Base-by-base conservation (phyloP, 2,113 vertebrate species). In the Maccullochella peelii region DNA sequence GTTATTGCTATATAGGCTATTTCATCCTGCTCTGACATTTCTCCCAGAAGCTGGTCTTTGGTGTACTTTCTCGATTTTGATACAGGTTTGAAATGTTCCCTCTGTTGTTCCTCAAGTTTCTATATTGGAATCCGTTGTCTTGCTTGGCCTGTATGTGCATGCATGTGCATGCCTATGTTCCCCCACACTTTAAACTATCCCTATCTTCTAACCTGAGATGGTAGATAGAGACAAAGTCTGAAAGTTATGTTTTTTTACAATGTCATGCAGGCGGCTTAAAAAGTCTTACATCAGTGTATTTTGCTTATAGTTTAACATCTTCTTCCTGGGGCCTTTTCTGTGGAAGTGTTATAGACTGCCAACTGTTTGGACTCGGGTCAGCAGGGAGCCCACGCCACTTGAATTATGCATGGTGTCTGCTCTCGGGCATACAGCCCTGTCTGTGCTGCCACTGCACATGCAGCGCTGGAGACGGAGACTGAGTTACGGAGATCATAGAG, bases 381-480 rank as follows among this genome's bases (percentile, higher is more conserved):
- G 84, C 86, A 77, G 85, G 80, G 87, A 88, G 75, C 73, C 69
- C n/a, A 15, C 80, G 74, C 69, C 7, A 8, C 65, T 92, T 95
- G 92, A 92, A 94, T 95, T 88, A 95, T 95, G 82, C 87, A 95
- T 88, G 55, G 25, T 10, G 83, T 77, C 79, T 84, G 86, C 90
- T 88, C 44, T 36, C 81, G 81, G 87, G 85, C 89, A 93, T 87
- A 92, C 94, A 92, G 91, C 63, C 55, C 83, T 87, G 84, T 91
- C 91, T 93, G 92, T 91, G 89, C 82, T 83, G 86, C 82, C 83
- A 82, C 85, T 58, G 79, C 82, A 88, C 63, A 83, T 73, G 73
- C 61, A 80, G 82, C 14, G 16, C 80, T 36, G 23, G 73, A 58
- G 80, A 84, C 12, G 12, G 58, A 79, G 30, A 18, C 77, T 8